phyloP scores from a whole-genome alignment of 2,888 invertebrate species.

The Leptinotarsa peninsularis region DNA sequence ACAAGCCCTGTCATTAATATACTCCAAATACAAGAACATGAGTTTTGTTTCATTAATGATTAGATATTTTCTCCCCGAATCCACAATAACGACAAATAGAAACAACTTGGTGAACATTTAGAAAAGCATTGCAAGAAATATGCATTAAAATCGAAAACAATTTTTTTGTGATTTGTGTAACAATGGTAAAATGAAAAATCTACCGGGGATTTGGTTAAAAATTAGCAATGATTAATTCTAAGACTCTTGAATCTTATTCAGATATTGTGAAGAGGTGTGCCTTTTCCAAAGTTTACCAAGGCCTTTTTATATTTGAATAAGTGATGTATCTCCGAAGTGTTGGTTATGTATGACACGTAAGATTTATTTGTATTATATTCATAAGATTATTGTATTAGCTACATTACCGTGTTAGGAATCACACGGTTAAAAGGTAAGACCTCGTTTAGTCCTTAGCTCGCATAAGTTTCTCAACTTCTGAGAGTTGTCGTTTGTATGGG shows the following conservation, averaged over 20 bases:
- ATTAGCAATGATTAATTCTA: too few species aligned
- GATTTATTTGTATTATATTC: conserved; percentile 12
- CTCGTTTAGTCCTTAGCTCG: too few species aligned
- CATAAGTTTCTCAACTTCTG: too few species aligned
- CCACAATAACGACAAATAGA: background rate
- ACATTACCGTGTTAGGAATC: too few species aligned
- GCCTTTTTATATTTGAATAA: background rate
- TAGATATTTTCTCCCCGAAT: background rate
- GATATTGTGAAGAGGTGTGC: background rate
- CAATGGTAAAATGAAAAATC: background rate
- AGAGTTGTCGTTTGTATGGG: too few species aligned
- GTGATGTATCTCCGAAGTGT: background rate
- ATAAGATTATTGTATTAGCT: conserved; percentile 2
- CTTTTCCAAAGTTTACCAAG: background rate
- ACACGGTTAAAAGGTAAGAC: too few species aligned
- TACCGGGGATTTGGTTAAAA: too few species aligned
- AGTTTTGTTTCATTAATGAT: too few species aligned
- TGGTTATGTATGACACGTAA: background rate
- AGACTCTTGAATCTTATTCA: too few species aligned
- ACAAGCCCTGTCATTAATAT: too few species aligned
- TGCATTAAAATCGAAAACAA: background rate
- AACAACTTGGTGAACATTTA: background rate
- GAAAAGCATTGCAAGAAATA: background rate
- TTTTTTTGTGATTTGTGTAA: background rate
- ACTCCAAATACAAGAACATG: too few species aligned